Base-by-base conservation (phyloP, 2,888 invertebrate species). In the Tetrapedia diversipes region DNA sequence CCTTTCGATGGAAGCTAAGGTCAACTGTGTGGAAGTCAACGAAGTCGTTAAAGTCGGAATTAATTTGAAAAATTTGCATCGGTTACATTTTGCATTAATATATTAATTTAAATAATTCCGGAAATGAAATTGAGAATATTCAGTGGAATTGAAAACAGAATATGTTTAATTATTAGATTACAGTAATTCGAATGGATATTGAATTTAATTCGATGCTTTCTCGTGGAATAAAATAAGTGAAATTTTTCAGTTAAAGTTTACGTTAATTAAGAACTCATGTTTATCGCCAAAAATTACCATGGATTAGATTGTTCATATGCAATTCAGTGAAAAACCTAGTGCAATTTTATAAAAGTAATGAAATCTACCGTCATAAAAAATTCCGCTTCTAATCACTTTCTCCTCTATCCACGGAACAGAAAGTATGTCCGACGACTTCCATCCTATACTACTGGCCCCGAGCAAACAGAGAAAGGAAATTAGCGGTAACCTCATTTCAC, bases 1-100 rank as follows among this genome's bases (percentile, higher is more conserved):
- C 32, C 39, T 49, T 27, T 67, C 43, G 22, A 37, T 27, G 43
- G 24, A 51, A 53, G 16, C 43, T 60, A 37, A 41, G 59, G 59
- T 39, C 59, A 47, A n/a, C 43, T 29, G n/a, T 29, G 7, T 39
- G 24, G 27, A 14, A 7, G 4, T 32, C 59, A 27, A 49, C 39
- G 51, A 51, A 59, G 29, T 39, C 8, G 22, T 37, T 19, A 16
- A 11, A n/a, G 22, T 11, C 22, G 22, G 14, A 37, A 59, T 43
- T 14, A 14, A 29, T 29, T 43, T 32, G 0, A 10, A 4, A 27
- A 27, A 11, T 19, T 43, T 10, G 11, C 10, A 29, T 41, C 27
- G 16, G 39, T 24, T 56, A 39, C 37, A 16, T n/a, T 39, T 16
- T n/a, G 16, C n/a, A n/a, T n/a, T n/a, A n/a, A n/a, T n/a, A n/a